These are phyloP conservation scores for Akabosia matsudoensis DNA, from an alignment of 1,140 invertebrate genomes.

Conservation along the genomic window DNA sequence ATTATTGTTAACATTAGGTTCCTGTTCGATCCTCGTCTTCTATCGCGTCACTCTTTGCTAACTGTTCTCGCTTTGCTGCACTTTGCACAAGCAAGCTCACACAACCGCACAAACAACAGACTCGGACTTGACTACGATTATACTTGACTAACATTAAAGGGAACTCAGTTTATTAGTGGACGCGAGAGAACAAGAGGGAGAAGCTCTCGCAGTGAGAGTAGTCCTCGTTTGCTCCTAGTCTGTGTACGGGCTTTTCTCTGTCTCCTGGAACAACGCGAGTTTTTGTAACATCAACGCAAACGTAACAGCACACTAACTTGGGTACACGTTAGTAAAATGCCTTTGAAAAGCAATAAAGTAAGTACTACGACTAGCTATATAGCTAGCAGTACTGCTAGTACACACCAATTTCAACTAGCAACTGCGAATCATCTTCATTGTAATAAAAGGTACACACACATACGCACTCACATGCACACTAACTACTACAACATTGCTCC, in stretches of 20 bases:
- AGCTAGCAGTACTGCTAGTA: too few species aligned
- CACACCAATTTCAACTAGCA: not conserved
- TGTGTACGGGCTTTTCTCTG: not conserved
- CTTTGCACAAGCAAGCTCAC: not conserved
- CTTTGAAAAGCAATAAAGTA: not conserved
- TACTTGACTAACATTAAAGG: not conserved
- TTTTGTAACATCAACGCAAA: not conserved
- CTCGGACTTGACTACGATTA: not conserved
- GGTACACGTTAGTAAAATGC: not conserved
- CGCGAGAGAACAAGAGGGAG: not conserved
- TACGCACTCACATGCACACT: not conserved
- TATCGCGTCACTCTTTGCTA: not conserved
- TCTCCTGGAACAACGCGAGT: not conserved
- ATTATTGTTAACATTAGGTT: too few species aligned
- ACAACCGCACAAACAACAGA: not conserved
- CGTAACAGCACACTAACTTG: not conserved
- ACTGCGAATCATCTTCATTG: not conserved
- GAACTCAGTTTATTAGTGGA: not conserved
- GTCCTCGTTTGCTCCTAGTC: not conserved
- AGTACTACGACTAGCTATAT: not conserved
- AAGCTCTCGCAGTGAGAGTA: not conserved
- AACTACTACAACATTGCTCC: not conserved
- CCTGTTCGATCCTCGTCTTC: not conserved
- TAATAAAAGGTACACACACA: slow-evolving; percentile 14
- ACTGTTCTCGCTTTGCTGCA: not conserved